Evolutionary conservation across 2,797 vertebrate species (phyloP), one percentile per base, ranked within the genome.

Genomic region (Enteromius viviparus): DNA sequence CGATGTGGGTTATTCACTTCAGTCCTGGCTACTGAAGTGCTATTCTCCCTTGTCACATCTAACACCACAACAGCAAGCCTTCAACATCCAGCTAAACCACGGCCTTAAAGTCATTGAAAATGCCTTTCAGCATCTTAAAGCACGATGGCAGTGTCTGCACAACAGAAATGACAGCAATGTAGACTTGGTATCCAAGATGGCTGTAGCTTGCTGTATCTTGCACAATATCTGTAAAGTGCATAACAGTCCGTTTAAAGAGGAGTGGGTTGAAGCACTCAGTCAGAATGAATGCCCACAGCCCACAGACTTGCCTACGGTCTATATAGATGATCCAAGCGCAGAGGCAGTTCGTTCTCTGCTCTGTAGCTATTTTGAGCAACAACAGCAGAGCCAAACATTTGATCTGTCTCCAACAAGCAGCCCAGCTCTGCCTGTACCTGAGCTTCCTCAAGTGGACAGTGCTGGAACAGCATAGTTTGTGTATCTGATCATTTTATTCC

Each of bases 81-180:
- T 93, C 89, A 94, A 94, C 76, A 85, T 89, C 64, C 89, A 90
- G 49, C 90, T 94, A 51, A 92, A 83, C 81, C 89, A 89, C 1
- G 90, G 91, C 0, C 91, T 91, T 84, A 90, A 90, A 0, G 91
- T 93, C 62, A 91, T 93, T 0, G 91, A 93, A 66, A 90, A 91
- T 0, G 90, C 94, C 21, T 93, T 94, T 85, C 83, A 91, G 83
- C 89, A 88, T 65, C 92, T 94, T 3, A 92, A 91, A 85, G 93
- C 93, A 0, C 92, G 93, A 88, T 94, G 93, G 94, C 93, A 94
- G 89, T 93, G 92, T 86, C 90, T 94, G 64, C 89, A 93, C 29
- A 92, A 91, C 86, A 90, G 92, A 0, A 90, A 92, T 0, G 92
- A 91, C 87, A 92, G 89, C 82, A 90, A 89, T 78, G 83, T 92